These are phyloP conservation scores for Harpalus rubripes DNA, from an alignment of 2,888 invertebrate genomes.

Conservation along the genomic window DNA sequence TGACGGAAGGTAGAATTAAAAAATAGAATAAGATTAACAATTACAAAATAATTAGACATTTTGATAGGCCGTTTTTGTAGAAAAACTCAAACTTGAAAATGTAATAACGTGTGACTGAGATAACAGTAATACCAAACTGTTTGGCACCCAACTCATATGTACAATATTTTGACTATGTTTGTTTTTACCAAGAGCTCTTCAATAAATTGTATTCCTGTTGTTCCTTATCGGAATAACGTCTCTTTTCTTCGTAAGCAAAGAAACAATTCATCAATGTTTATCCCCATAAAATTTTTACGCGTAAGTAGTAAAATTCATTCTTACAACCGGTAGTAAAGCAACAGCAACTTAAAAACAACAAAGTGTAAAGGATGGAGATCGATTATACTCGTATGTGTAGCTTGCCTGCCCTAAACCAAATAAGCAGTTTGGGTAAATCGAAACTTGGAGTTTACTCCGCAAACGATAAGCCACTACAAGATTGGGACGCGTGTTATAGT, in stretches of 20 bases:
- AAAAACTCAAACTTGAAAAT: too few relatives aligned
- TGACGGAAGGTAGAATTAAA: too few relatives aligned
- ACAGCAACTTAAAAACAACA: constrained; percentile 21
- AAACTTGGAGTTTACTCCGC: constrained; percentile 45
- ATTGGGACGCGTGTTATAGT: constrained; percentile 43
- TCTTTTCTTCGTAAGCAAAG: background rate
- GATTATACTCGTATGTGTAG: background rate
- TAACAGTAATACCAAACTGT: too few relatives aligned
- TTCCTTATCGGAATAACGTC: background rate
- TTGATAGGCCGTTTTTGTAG: too few relatives aligned
- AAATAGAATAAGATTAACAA: too few relatives aligned
- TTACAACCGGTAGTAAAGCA: constrained; percentile 39
- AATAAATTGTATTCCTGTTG: background rate
- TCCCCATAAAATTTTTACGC: constrained; percentile 40
- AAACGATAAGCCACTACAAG: constrained; percentile 44
- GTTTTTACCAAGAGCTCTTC: too few relatives aligned
- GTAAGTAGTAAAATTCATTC: constrained; percentile 37
- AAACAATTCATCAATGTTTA: constrained; percentile 44
- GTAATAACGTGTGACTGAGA: too few relatives aligned
- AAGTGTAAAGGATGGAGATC: constrained; percentile 37
- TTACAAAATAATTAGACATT: too few relatives aligned
- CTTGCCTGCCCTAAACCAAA: constrained; percentile 31
- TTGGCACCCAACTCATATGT: too few relatives aligned
- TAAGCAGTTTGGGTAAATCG: constrained; percentile 54
- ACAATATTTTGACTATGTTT: too few relatives aligned